Base-by-base conservation (phyloP, 2,797 vertebrate genomes). In the Odontamblyopus rebecca region DNA sequence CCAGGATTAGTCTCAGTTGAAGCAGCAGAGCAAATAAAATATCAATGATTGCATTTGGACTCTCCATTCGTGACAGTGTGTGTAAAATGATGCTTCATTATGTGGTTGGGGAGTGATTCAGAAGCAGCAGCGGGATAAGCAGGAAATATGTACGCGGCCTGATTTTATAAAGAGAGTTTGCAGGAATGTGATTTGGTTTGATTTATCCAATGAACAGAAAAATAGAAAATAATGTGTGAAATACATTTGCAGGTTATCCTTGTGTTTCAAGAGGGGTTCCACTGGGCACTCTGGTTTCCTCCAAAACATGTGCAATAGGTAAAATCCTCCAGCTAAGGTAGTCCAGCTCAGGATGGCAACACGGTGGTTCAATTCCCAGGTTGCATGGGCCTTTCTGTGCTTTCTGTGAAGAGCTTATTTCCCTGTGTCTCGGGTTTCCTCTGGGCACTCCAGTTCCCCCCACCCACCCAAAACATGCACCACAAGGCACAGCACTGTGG, bases 41-140 rank as follows among this genome's bases (percentile, higher is more conserved):
- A 77, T 82, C 80, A 73, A 59, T 78, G 71, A 78, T 75, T 86
- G 80, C 60, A 70, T 74, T 86, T 76, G 72, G 56, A 69, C 65
- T 76, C 70, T 73, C 59, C 71, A 60, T 74, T 76, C 68, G 67
- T 66, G 41, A 50, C 41, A 29, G 63, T 13, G 67, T 26, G 65
- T 69, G 70, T 57, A 65, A 75, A 78, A 65, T 13, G 69, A 73
- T 70, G 61, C 73, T 68, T 86, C 56, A 77, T 78, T 82, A 68
- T 15, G 56, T 68, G 59, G 69, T 73, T 32, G 69, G 78, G 80
- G n/a, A 65, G 63, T 51, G 30, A 44, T 59, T 68, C 6, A 48
- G 66, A 27, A 62, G 59, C 68, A 62, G 70, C 62, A 60, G 30
- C 30, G 3, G 16, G 30, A 23, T 61, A 61, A 35, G 19, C 30